A percentile compares a stretch with the other conserved stretches of the same genome.
Conservation (phyloP, 2,797 vertebrate species). For the Mus spretus region DNA sequence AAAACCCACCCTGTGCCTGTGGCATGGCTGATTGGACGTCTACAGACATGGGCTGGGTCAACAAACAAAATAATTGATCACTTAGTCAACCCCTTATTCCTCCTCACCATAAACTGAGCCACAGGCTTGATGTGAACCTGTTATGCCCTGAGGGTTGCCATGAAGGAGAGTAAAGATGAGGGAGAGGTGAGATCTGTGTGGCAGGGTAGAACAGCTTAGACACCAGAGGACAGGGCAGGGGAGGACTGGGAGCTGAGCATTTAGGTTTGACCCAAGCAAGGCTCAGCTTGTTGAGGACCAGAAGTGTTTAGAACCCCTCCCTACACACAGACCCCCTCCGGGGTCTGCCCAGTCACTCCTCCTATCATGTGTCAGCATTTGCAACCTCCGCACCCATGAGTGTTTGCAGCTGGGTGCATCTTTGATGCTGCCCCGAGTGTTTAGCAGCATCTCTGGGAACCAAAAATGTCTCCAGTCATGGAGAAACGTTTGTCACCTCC, state of each 20-base stretch:
- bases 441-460: not conserved
- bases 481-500: not conserved
- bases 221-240: not conserved
- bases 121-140: not conserved
- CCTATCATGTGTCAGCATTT: not conserved
- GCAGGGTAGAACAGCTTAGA: fast-evolving
- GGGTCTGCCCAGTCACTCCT: not conserved
- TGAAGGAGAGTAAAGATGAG: not conserved
- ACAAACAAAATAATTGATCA: conserved; percentile 48
- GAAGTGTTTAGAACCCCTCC: not conserved
- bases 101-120: not conserved
- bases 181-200: not conserved
- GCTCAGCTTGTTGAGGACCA: not conserved
- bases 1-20: not conserved
- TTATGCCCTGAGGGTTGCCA: not conserved
- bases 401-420: not conserved
- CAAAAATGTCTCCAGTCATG: not conserved
- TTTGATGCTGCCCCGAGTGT: not conserved
- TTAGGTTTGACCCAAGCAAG: not conserved
- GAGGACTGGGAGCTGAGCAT: not conserved
- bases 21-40: not conserved
- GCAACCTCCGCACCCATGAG: not conserved
- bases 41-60: not conserved
- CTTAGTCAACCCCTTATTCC: conserved; percentile 13
- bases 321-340: not conserved